phyloP scores from a whole-genome alignment of 2,797 vertebrate species.

The Kryptolebias ocellatus region DNA sequence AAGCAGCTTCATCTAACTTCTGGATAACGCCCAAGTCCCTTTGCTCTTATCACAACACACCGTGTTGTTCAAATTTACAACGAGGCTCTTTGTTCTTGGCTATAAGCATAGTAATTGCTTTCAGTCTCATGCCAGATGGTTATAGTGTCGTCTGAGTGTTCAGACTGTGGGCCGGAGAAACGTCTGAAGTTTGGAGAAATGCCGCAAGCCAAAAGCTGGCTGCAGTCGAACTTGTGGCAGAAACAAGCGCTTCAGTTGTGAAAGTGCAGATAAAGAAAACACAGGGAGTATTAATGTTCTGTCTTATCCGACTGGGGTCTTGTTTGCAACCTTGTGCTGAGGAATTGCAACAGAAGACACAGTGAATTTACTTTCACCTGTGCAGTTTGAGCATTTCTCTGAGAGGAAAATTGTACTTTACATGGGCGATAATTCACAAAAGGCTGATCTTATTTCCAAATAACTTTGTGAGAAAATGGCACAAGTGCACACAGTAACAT shows the following conservation, averaged over 20 bases:
- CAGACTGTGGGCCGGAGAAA: constrained; percentile 10
- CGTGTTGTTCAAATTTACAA: neutral
- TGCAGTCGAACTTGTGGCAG: neutral
- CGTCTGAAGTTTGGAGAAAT: constrained; percentile 12
- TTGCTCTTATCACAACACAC: constrained; percentile 4
- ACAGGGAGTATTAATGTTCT: constrained; percentile 3
- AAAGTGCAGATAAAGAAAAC: constrained; percentile 7
- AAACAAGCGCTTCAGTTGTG: neutral
- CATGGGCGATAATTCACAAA: neutral
- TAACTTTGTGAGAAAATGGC: neutral
- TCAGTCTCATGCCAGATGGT: constrained; percentile 12
- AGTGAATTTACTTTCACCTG: neutral
- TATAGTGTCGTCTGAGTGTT: constrained; percentile 2
- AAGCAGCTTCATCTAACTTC: constrained; percentile 6
- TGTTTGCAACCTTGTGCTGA: neutral
- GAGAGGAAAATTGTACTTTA: neutral
- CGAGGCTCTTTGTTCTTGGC: constrained; percentile 1
- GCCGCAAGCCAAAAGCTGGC: neutral
- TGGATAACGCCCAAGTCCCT: constrained; percentile 21
- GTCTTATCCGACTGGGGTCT: neutral
- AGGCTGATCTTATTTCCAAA: constrained; percentile 5
- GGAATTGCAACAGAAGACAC: neutral
- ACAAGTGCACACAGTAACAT: constrained; percentile 1
- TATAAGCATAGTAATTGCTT: neutral
- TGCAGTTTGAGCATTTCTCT: neutral